Evolutionary conservation across 2,113 vertebrate genomes (phyloP), one percentile per base, ranked within the genome.

Genomic region (Pelecanoides urinatrix): DNA sequence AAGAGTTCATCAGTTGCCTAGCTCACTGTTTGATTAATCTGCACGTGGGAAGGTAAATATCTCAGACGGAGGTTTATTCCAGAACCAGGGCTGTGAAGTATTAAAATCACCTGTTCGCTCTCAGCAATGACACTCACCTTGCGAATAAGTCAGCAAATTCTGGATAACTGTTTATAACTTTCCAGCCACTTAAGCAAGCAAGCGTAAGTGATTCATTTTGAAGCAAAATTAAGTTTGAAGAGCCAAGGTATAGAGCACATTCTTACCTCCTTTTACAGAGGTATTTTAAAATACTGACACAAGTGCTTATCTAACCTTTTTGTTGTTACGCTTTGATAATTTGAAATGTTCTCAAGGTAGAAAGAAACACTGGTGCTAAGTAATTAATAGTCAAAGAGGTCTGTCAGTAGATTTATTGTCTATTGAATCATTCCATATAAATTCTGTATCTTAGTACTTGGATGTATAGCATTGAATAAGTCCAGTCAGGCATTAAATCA

Each of bases 21-120:
- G 99, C 99, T 82, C 99, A 99, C 97, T 99, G 99, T 96, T 98
- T 99, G 96, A 99, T 99, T 97, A 99, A 99, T 92, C 98, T 99
- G 50, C 98, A 99, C 13, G 96, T 98, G 10, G 99, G 99, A 94
- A 99, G 99, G 99, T 99, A 97, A 97, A 52, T 81, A 40, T 16
- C 79, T 91, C 17, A 34, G 52, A 26, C 26, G 70, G 36, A 59
- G 40, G 19, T 49, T 58, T 36, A 32, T 56, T 87, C 12, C 10
- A 42, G 36, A 82, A 10, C 14, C 21, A 30, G 44, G 26, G 29
- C 40, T 86, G 40, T 72, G 67, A 87, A 72, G 7, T 86, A 30
- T 56, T 53, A 47, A 86, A 78, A 65, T 53, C 4, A 53, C 38
- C 11, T 62, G 18, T 67, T 92, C 8, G 70, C 59, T 80, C 30